Conservation (phyloP, 2,888 invertebrate species). For the Phaedon cochleariae region DNA sequence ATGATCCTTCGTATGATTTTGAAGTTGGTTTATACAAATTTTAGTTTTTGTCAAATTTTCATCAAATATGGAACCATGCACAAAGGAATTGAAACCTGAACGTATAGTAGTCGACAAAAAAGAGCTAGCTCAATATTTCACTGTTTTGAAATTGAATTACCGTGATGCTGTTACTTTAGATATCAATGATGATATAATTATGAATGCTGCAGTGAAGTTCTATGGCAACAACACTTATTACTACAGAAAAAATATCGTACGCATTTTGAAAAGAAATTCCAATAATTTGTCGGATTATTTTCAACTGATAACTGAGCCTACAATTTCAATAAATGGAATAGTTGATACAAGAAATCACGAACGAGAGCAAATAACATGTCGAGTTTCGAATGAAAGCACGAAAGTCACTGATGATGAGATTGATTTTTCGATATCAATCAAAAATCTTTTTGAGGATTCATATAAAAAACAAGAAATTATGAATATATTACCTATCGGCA, state of each 20-base stretch:
- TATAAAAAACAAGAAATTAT: background rate
- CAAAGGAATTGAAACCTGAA: too few species aligned
- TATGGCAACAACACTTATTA: background rate
- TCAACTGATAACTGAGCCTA: background rate
- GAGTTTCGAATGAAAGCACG: background rate
- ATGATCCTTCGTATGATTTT: too few species aligned
- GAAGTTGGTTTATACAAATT: too few species aligned
- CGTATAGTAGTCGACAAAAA: too few species aligned
- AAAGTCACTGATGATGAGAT: slow-evolving; percentile 1
- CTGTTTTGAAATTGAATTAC: background rate
- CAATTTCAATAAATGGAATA: background rate
- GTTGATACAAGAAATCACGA: background rate
- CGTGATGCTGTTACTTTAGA: background rate
- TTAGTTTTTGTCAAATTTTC: too few species aligned
- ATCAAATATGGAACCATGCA: too few species aligned
- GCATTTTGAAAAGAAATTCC: background rate
- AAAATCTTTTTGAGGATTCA: background rate
- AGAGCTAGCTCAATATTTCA: background rate
- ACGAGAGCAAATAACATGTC: background rate
- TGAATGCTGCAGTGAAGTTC: background rate
- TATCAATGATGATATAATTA: background rate
- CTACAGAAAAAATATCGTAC: slow-evolving; percentile 1
- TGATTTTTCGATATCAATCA: background rate
- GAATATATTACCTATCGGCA: slow-evolving; percentile 3
- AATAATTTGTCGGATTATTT: slow-evolving; percentile 3